Conservation (phyloP, 35 echinoderm and acorn worm species). For the Heliocidaris erythrogramma region DNA sequence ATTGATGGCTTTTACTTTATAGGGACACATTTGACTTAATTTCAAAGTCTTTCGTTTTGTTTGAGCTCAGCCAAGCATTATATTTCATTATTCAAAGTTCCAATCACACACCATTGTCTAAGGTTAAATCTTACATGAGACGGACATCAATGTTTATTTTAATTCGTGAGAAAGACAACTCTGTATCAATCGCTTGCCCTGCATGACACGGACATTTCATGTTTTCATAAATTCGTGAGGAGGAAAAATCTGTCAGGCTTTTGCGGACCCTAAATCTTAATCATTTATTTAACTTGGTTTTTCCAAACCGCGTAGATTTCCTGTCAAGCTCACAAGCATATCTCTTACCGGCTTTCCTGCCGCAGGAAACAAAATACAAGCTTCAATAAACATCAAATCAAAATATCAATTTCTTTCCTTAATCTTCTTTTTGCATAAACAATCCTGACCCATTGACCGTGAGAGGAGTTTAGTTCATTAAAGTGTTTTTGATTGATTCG, state of each 20-base stretch:
- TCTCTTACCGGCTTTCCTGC: neutral
- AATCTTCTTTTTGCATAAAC: slow-evolving; percentile 9
- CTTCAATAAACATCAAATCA: slow-evolving; percentile 12
- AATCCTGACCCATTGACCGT: neutral
- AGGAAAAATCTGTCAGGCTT: neutral
- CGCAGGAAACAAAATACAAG: neutral
- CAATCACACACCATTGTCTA: neutral
- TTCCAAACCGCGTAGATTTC: neutral
- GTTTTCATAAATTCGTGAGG: neutral
- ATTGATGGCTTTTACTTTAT: too few species aligned
- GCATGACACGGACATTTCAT: neutral
- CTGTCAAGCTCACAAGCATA: neutral
- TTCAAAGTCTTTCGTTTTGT: too few species aligned
- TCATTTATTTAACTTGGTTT: neutral
- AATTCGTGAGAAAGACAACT: neutral
- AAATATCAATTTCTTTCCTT: slow-evolving; percentile 9
- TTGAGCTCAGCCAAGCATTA: neutral
- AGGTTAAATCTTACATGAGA: neutral
- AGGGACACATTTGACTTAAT: too few species aligned
- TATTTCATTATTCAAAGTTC: neutral
- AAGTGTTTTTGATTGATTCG: neutral
- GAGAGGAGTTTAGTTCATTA: neutral
- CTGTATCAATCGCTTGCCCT: neutral
- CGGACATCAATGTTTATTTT: neutral
- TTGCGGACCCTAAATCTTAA: neutral